Percentiles rank a stretch among this genome's conserved stretches.
Evolutionary conservation across 2,797 vertebrate species (phyloP).

Genomic region (Tarsius wallacei): DNA sequence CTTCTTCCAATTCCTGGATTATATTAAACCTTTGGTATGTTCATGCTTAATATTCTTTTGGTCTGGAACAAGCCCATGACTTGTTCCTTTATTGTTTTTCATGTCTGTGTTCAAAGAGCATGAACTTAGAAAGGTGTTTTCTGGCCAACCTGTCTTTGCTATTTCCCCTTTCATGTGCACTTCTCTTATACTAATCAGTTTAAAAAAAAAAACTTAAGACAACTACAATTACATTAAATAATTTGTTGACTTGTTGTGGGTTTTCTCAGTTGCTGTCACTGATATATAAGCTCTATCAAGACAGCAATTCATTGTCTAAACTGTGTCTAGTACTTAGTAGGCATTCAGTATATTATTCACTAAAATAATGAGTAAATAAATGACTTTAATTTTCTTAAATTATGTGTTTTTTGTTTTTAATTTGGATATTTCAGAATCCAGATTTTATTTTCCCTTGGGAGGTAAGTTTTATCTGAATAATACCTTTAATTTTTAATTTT

Average conservation of each 20-base stretch:
- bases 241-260: slow-evolving; percentile 16
- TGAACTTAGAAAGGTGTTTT: slow-evolving; percentile 56
- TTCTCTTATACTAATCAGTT: slow-evolving; percentile 39
- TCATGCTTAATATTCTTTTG: slow-evolving; percentile 46
- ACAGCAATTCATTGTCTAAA: background rate
- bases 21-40: slow-evolving; percentile 43
- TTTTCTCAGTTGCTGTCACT: background rate
- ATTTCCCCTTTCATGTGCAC: slow-evolving; percentile 45
- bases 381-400: background rate
- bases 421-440: slow-evolving; percentile 19
- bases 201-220: background rate
- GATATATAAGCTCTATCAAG: background rate
- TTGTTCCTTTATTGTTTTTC: slow-evolving; percentile 52
- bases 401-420: background rate
- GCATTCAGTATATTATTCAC: background rate
- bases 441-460: background rate
- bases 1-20: background rate
- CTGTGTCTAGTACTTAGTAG: background rate
- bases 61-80: slow-evolving; percentile 55
- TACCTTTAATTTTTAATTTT: slow-evolving; percentile 15
- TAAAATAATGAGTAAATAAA: slow-evolving; percentile 50
- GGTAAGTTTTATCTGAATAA: slow-evolving; percentile 40
- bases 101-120: slow-evolving; percentile 63
- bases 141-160: background rate
- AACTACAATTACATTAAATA: slow-evolving; percentile 25